These are phyloP conservation scores for Oasisia sp. DNA, from an alignment of 2,888 invertebrate species.

Conservation along the genomic window DNA sequence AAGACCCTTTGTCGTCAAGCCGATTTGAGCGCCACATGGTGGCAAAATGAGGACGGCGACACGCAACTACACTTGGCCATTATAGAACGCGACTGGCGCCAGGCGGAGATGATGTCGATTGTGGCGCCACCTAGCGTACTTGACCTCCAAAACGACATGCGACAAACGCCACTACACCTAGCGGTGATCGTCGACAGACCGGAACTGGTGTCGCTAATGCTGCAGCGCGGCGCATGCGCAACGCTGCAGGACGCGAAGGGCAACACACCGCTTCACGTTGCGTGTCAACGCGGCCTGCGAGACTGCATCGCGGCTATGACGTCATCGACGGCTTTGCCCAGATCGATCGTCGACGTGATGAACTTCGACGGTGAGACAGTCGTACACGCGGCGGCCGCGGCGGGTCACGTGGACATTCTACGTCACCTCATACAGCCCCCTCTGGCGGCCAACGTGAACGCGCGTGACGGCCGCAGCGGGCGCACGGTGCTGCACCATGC, in stretches of 20 bases:
- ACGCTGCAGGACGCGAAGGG: background rate
- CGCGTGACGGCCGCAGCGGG: slow-evolving; percentile 67
- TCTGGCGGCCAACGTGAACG: slow-evolving; percentile 63
- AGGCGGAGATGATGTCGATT: slow-evolving; percentile 79
- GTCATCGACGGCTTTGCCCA: background rate
- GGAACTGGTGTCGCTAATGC: slow-evolving; percentile 69
- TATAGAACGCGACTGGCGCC: slow-evolving; percentile 78
- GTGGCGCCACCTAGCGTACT: slow-evolving; percentile 81
- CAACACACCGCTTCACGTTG: background rate
- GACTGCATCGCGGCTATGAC: background rate
- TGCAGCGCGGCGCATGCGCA: background rate
- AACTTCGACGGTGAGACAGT: background rate
- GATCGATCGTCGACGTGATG: background rate
- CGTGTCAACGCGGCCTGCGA: background rate
- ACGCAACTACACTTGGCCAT: slow-evolving; percentile 89
- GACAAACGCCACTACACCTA: slow-evolving; percentile 82
- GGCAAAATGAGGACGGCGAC: slow-evolving; percentile 43
- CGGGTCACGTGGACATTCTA: slow-evolving; percentile 69
- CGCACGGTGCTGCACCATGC: slow-evolving; percentile 77
- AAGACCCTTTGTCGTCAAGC: background rate
- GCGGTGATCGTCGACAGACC: slow-evolving; percentile 83
- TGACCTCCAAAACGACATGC: slow-evolving; percentile 82
- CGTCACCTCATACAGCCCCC: slow-evolving; percentile 67
- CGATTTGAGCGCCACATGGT: background rate
- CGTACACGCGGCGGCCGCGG: slow-evolving; percentile 72